phyloP scores from a whole-genome alignment of 2,113 vertebrate species.

The Cyprinodon tularosa region DNA sequence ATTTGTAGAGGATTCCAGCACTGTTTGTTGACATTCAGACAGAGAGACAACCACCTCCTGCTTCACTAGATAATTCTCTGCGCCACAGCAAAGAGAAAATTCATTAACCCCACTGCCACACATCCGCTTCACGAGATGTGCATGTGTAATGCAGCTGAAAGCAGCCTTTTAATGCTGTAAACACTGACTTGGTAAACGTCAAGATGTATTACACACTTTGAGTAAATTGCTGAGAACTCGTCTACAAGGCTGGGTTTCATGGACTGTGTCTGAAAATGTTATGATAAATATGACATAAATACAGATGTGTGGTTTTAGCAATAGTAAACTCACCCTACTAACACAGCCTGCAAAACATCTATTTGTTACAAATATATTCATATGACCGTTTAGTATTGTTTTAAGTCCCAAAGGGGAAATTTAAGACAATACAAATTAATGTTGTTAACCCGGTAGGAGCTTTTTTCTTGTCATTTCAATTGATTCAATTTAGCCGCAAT shows the following conservation, averaged over 20 bases:
- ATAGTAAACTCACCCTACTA: constrained; percentile 17
- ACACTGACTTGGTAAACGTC: constrained; percentile 73
- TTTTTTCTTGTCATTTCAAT: no score
- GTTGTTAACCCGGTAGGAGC: no score
- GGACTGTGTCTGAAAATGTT: constrained; percentile 37
- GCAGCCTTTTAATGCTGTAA: constrained; percentile 79
- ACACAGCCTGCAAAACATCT: constrained; percentile 10
- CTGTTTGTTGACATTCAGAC: constrained; percentile 76
- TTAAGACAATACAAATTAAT: no score
- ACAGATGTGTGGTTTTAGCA: constrained; percentile 34
- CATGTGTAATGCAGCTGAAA: constrained; percentile 84
- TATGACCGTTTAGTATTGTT: constrained; percentile 5
- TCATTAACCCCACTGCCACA: constrained; percentile 82
- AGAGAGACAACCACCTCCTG: constrained; percentile 65
- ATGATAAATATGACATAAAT: constrained; percentile 47
- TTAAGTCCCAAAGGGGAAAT: neutral
- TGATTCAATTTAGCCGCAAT: no score
- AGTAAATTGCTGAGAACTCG: constrained; percentile 63
- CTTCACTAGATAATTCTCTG: constrained; percentile 78
- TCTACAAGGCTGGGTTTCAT: constrained; percentile 52
- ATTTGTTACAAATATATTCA: constrained; percentile 29
- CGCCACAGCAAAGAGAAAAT: constrained; percentile 76
- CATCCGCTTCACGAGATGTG: constrained; percentile 76
- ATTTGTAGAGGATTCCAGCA: constrained; percentile 48
- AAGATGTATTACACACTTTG: constrained; percentile 73